These are phyloP conservation scores for Rhineura floridana DNA, from an alignment of 2,113 vertebrate species.

Conservation along the genomic window DNA sequence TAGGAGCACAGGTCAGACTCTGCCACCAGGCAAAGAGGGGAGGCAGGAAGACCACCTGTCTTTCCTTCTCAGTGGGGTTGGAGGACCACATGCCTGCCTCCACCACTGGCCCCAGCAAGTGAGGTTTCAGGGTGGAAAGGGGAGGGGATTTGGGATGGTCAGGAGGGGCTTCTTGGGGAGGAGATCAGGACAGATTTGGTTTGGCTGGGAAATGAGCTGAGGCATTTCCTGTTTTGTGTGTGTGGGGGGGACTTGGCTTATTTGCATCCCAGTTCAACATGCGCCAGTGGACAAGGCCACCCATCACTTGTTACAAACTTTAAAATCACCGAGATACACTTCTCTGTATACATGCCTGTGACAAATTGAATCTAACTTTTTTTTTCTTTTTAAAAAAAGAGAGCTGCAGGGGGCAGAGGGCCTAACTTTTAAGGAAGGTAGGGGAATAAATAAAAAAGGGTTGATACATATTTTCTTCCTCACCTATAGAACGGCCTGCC, in stretches of 20 bases:
- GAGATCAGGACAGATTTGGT: not conserved
- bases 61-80: too few relatives aligned
- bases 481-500: slow-evolving; percentile 93
- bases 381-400: not conserved
- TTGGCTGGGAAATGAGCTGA: not conserved
- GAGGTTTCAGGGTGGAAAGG: too few relatives aligned
- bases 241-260: not conserved
- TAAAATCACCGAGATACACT: not conserved
- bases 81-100: too few relatives aligned
- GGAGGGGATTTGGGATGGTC: too few relatives aligned
- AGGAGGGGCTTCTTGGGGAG: not conserved
- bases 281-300: not conserved
- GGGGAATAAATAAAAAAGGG: not conserved
- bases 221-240: not conserved
- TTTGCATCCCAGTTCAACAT: not conserved
- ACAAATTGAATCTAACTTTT: not conserved
- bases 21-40: too few relatives aligned
- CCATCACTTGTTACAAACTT: not conserved
- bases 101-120: too few relatives aligned
- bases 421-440: not conserved
- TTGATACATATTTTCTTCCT: slow-evolving; percentile 26
- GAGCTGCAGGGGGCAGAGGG: not conserved
- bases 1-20: too few relatives aligned
- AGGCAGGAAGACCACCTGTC: too few relatives aligned
- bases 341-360: not conserved